Percentiles rank a stretch among this genome's conserved stretches.
Evolutionary conservation across 2,797 vertebrate species (phyloP).

Genomic region (Anguilla megastoma): DNA sequence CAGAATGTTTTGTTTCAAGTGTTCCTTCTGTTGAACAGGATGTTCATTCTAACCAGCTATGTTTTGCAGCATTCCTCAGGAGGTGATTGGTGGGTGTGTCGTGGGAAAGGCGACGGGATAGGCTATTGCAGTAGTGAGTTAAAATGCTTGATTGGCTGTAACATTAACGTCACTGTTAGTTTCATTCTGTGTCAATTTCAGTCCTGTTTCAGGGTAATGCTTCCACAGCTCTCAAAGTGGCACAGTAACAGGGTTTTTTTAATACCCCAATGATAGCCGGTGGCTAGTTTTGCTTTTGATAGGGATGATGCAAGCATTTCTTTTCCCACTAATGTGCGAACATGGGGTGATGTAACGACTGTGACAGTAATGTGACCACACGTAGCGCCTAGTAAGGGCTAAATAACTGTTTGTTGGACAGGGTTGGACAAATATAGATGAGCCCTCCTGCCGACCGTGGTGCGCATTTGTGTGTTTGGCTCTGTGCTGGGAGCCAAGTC

Average conservation of each 20-base stretch:
- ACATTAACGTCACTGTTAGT: neutral
- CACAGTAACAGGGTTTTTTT: neutral
- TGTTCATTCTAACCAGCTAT: neutral
- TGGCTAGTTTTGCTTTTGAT: neutral
- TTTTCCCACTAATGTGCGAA: neutral
- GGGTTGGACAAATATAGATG: neutral
- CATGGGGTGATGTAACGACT: neutral
- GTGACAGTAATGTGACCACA: neutral
- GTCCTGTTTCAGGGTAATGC: neutral
- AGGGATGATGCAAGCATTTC: neutral
- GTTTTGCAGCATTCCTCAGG: neutral
- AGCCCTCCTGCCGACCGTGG: neutral
- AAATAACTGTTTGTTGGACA: slow-evolving; percentile 5
- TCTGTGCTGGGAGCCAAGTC: neutral
- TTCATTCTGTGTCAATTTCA: neutral
- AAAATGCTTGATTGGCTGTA: neutral
- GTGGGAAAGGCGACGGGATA: neutral
- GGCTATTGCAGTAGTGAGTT: neutral
- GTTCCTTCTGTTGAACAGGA: neutral
- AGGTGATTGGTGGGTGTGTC: neutral
- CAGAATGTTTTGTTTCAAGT: neutral
- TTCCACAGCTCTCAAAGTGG: neutral
- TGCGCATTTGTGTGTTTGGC: neutral
- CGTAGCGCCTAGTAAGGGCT: neutral
- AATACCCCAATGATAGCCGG: neutral